Evolutionary conservation across 2,113 vertebrate genomes (phyloP).

Genomic region (Laticauda colubrina): DNA sequence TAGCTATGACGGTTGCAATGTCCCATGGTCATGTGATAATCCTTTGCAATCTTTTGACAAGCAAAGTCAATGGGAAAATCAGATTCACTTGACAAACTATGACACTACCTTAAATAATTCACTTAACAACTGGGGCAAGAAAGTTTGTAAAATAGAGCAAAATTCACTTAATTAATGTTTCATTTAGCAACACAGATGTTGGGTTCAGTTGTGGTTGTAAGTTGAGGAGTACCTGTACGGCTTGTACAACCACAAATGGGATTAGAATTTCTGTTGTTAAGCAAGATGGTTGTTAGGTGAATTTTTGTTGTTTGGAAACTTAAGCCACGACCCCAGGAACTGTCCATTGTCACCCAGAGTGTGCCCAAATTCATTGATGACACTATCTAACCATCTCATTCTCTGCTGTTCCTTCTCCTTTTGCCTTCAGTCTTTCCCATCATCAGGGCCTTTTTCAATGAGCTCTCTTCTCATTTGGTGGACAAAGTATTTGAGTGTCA

Average conservation of each 20-base stretch:
- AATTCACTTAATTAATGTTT: neutral
- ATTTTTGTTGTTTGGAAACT: neutral
- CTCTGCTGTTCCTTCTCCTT: too few species aligned
- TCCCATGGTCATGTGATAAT: neutral
- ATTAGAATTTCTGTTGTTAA: neutral
- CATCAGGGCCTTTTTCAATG: too few species aligned
- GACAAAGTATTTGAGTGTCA: too few species aligned
- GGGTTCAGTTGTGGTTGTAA: neutral
- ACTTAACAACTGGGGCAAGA: neutral
- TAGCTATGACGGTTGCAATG: neutral
- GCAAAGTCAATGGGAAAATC: neutral
- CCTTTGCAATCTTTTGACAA: neutral
- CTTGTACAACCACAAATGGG: neutral
- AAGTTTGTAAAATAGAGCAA: neutral
- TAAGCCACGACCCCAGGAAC: neutral
- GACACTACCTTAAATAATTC: neutral
- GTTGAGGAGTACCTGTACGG: neutral
- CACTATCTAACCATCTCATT: too few species aligned
- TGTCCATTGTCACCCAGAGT: neutral
- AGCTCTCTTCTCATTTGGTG: too few species aligned
- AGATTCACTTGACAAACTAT: neutral
- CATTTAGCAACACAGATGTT: neutral
- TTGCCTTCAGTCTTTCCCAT: too few species aligned
- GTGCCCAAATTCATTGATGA: neutral
- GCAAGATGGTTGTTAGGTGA: neutral